Percentiles rank a stretch among this genome's conserved stretches.
Conservation (phyloP, 2,113 vertebrate species). For the Brienomyrus brachyistius region DNA sequence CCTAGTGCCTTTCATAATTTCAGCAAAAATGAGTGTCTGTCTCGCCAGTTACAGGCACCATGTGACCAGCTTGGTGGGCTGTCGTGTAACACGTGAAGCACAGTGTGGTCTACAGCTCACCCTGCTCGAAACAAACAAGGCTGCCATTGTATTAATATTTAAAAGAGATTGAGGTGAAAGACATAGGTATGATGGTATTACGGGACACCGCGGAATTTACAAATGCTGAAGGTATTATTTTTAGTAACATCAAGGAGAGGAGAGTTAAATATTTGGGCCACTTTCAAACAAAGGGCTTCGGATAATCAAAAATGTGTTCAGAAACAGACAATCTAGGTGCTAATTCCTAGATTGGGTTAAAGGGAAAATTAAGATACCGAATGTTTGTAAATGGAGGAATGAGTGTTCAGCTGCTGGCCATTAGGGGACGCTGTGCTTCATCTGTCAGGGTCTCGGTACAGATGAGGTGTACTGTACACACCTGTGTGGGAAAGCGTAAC, state of each 20-base stretch:
- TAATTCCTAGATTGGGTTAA: neutral
- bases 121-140: neutral
- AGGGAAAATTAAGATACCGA: neutral
- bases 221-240: neutral
- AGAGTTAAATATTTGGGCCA: neutral
- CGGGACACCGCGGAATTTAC: neutral
- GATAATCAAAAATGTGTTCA: neutral
- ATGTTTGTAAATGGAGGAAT: neutral
- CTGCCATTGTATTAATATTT: neutral
- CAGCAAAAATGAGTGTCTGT: neutral
- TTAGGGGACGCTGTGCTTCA: neutral
- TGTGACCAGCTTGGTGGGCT: neutral
- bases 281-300: neutral
- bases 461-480: slow-evolving; percentile 33
- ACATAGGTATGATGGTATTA: neutral
- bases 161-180: neutral
- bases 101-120: neutral
- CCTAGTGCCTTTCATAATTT: neutral
- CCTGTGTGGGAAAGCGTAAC: slow-evolving; percentile 74
- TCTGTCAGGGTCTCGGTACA: neutral
- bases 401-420: neutral
- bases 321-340: neutral
- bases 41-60: neutral
- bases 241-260: neutral
- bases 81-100: neutral